A percentile compares a stretch with the other conserved stretches of the same genome.
These are phyloP conservation scores for Brachionichthys hirsutus DNA, from an alignment of 2,113 vertebrate species.

Conservation along the genomic window DNA sequence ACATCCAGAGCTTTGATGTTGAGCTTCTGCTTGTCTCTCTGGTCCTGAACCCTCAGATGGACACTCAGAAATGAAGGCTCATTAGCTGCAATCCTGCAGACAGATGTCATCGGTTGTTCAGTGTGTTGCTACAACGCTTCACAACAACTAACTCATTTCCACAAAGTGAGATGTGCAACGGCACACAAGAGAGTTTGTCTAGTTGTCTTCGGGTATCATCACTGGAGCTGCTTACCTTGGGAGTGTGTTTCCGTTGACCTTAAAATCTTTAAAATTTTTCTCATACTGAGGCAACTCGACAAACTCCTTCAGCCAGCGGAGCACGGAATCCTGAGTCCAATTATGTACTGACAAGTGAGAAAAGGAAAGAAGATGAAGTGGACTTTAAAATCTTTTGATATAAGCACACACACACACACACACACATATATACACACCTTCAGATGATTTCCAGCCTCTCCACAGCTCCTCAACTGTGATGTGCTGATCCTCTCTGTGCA, in stretches of 20 bases:
- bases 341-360: slow-evolving; percentile 72
- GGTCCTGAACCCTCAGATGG: slow-evolving; percentile 91
- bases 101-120: slow-evolving; percentile 3
- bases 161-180: not conserved
- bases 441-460: slow-evolving; percentile 93
- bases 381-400: not conserved
- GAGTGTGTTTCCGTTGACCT: slow-evolving; percentile 91
- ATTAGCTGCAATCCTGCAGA: slow-evolving; percentile 92
- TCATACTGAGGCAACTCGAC: slow-evolving; percentile 96
- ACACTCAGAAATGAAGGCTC: slow-evolving; percentile 91
- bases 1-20: slow-evolving; percentile 96
- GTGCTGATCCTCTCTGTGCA: slow-evolving; percentile 95
- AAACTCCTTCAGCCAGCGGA: slow-evolving; percentile 83
- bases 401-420: slow-evolving; percentile 17
- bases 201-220: too few relatives aligned
- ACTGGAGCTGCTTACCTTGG: slow-evolving; percentile 82
- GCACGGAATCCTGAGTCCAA: slow-evolving; percentile 77
- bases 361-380: not conserved
- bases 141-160: slow-evolving; percentile 9
- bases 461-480: slow-evolving; percentile 96
- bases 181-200: not conserved
- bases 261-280: slow-evolving; percentile 91
- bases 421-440: slow-evolving; percentile 76
- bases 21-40: slow-evolving; percentile 95
- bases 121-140: not conserved